Evolutionary conservation across 2,888 invertebrate species (phyloP).

Genomic region (Terebella lapidaria): DNA sequence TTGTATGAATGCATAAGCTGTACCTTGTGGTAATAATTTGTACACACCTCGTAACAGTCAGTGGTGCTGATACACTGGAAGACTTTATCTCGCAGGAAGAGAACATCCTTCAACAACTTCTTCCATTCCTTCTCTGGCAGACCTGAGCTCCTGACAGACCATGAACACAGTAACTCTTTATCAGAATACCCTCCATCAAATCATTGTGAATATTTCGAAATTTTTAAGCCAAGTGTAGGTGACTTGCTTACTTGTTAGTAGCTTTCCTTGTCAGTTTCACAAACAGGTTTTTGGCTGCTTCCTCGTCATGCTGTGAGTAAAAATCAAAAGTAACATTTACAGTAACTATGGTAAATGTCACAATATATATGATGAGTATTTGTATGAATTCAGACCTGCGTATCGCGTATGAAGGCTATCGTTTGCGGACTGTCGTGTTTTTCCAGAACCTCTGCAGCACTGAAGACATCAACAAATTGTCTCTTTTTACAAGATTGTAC

Average conservation of each 20-base stretch:
- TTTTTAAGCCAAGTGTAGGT: conserved; percentile 23
- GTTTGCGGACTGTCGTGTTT: conserved; percentile 57
- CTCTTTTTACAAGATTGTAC: too few species aligned
- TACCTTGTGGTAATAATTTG: too few species aligned
- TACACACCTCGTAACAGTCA: conserved; percentile 57
- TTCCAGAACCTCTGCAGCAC: conserved; percentile 58
- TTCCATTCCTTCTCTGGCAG: conserved; percentile 62
- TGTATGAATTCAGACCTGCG: conserved; percentile 37
- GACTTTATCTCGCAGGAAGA: conserved; percentile 63
- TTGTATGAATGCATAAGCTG: too few species aligned
- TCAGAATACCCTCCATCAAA: too few species aligned
- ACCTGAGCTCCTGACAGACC: conserved; percentile 49
- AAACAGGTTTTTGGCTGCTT: conserved; percentile 52
- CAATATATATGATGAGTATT: too few species aligned
- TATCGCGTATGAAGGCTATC: conserved; percentile 53
- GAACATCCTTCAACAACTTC: conserved; percentile 64
- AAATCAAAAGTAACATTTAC: conserved; percentile 2
- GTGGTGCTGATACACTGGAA: conserved; percentile 60
- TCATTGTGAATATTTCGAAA: too few species aligned
- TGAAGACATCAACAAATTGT: too few species aligned
- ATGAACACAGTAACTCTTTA: too few species aligned
- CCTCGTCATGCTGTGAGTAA: conserved; percentile 36
- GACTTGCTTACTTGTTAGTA: conserved; percentile 38
- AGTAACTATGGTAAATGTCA: too few species aligned
- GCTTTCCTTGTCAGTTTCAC: conserved; percentile 51